A percentile compares a stretch with the other conserved stretches of the same genome.
These are phyloP conservation scores for Ailuropoda melanoleuca DNA, from an alignment of 2,113 vertebrate species.

Conservation along the genomic window DNA sequence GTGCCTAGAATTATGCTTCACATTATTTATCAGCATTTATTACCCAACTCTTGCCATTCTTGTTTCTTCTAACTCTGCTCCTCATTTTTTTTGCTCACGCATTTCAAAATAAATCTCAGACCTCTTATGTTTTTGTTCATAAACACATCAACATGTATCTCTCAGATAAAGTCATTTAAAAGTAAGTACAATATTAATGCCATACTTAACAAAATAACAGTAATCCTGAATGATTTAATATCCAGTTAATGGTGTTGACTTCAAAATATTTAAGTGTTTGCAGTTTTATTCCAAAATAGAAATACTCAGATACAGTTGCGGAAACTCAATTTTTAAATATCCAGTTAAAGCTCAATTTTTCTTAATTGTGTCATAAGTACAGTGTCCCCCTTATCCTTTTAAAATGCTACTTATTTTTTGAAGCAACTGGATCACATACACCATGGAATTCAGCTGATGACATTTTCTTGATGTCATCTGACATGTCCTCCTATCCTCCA, in stretches of 20 bases:
- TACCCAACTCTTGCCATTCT: neutral
- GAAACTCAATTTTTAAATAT: neutral
- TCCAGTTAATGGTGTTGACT: neutral
- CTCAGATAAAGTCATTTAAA: neutral
- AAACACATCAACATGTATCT: neutral
- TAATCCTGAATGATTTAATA: neutral
- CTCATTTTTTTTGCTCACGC: neutral
- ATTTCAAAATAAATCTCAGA: neutral
- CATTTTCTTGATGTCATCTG: neutral
- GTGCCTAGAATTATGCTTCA: neutral
- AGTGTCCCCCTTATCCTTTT: neutral
- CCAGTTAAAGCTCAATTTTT: neutral
- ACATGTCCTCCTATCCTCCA: neutral
- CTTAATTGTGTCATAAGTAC: neutral
- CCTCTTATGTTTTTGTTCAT: neutral
- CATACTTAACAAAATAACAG: neutral
- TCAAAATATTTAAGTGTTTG: slow-evolving; percentile 41
- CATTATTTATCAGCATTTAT: neutral
- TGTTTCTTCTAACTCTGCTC: neutral
- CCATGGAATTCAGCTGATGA: neutral
- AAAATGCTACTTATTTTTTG: neutral
- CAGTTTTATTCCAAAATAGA: slow-evolving; percentile 32
- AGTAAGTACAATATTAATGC: neutral
- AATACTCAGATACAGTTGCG: neutral
- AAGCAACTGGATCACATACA: neutral